Percentiles rank a stretch among this genome's conserved stretches.
phyloP scores from a whole-genome alignment of 2,113 vertebrate species.

The Euleptes europaea region DNA sequence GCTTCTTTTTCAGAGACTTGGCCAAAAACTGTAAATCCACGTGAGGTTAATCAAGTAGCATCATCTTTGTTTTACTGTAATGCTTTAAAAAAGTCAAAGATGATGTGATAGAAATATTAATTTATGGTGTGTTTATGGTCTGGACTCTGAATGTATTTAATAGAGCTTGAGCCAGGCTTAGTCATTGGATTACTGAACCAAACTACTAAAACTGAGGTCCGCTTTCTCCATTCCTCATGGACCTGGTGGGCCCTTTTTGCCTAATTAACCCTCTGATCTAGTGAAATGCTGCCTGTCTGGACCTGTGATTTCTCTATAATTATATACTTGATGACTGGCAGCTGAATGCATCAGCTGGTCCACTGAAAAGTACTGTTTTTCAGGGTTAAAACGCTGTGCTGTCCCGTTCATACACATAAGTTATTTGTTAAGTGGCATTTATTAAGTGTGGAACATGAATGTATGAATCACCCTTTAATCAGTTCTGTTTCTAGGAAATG shows the following conservation, averaged over 20 bases:
- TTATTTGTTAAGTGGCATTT: neutral
- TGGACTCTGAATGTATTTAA: neutral
- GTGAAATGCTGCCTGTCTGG: neutral
- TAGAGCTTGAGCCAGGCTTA: neutral
- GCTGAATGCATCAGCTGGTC: neutral
- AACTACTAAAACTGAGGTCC: neutral
- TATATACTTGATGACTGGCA: neutral
- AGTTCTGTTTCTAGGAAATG: too few relatives aligned
- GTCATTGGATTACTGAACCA: neutral
- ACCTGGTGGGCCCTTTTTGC: neutral
- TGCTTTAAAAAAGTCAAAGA: neutral
- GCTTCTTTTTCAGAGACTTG: neutral
- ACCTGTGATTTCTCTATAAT: too few relatives aligned
- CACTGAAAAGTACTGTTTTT: neutral
- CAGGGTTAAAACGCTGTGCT: neutral
- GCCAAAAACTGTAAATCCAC: neutral
- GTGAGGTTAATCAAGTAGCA: constrained; percentile 18
- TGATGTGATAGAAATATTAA: constrained; percentile 5
- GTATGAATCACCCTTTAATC: too few relatives aligned
- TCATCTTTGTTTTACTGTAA: neutral
- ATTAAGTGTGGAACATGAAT: too few relatives aligned
- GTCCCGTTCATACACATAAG: neutral
- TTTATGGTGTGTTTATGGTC: constrained; percentile 36
- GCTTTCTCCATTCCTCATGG: neutral
- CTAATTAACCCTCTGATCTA: too few relatives aligned